Conservation (phyloP, 2,113 vertebrate species). For the Genyomyrus donnyi region DNA sequence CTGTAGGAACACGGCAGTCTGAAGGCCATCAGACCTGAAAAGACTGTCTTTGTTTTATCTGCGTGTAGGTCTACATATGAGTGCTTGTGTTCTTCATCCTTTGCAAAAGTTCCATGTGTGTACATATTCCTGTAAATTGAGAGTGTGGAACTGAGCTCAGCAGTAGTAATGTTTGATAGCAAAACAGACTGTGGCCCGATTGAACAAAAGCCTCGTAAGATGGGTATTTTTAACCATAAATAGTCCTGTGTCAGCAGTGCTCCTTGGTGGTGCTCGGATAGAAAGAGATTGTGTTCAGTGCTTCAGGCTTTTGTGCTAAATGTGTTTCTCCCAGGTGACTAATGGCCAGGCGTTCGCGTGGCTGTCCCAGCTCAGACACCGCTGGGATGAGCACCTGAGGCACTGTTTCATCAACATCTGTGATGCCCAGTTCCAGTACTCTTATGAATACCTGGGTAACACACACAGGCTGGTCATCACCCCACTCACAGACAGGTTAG, state of each 20-base stretch:
- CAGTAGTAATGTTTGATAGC: background rate
- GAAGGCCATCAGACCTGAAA: conserved; percentile 45
- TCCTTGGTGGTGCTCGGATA: background rate
- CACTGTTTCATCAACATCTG: conserved; percentile 72
- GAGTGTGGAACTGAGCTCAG: background rate
- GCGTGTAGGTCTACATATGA: background rate
- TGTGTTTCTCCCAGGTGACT: conserved; percentile 51
- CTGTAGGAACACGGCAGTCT: conserved; percentile 58
- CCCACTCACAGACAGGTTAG: conserved; percentile 68
- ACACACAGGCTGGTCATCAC: conserved; percentile 71
- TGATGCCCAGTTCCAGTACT: conserved; percentile 73
- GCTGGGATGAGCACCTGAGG: conserved; percentile 61
- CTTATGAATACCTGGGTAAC: conserved; percentile 73
- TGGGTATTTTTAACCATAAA: background rate
- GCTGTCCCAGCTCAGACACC: conserved; percentile 69
- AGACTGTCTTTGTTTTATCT: background rate
- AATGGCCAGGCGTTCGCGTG: conserved; percentile 67
- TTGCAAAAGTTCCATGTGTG: conserved; percentile 10
- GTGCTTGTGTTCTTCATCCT: conserved; percentile 39
- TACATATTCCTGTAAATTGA: background rate
- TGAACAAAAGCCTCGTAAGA: background rate
- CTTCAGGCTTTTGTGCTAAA: too few species aligned
- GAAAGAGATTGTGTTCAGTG: background rate
- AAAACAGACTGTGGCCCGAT: background rate
- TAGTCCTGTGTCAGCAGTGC: background rate